These are phyloP conservation scores for Lysandra coridon DNA, from an alignment of 2,888 invertebrate genomes.

Conservation along the genomic window DNA sequence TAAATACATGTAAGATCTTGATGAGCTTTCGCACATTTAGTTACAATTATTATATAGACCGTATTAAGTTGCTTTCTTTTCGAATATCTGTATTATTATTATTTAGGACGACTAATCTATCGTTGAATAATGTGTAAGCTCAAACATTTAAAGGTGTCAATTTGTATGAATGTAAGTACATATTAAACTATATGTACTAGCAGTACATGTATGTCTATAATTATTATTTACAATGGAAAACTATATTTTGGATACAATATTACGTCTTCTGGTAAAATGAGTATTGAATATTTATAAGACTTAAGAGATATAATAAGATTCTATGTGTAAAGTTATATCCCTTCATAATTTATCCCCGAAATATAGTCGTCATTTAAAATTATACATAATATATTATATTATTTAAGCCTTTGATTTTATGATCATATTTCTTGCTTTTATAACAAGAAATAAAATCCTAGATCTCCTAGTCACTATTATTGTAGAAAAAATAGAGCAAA, in stretches of 20 bases:
- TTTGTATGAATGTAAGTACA: slow-evolving; percentile 11
- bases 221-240: slow-evolving; percentile 15
- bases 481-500: not conserved
- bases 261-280: slow-evolving; percentile 11
- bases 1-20: slow-evolving; percentile 60
- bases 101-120: not conserved
- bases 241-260: slow-evolving; percentile 26
- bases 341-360: not conserved
- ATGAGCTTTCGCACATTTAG: slow-evolving; percentile 62
- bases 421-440: too few species aligned
- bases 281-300: not conserved
- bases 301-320: not conserved
- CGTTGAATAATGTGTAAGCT: slow-evolving; percentile 22
- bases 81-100: slow-evolving; percentile 7
- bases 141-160: slow-evolving; percentile 23
- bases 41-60: slow-evolving; percentile 31
- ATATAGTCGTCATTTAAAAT: not conserved
- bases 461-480: not conserved
- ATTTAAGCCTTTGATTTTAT: too few species aligned
- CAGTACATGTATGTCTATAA: not conserved
- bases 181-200: not conserved
- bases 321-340: not conserved
- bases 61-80: slow-evolving; percentile 38
- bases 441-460: not conserved
- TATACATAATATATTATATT: not conserved